These are phyloP conservation scores for Apodemia hepburni DNA, from an alignment of 2,888 invertebrate species.

Conservation along the genomic window DNA sequence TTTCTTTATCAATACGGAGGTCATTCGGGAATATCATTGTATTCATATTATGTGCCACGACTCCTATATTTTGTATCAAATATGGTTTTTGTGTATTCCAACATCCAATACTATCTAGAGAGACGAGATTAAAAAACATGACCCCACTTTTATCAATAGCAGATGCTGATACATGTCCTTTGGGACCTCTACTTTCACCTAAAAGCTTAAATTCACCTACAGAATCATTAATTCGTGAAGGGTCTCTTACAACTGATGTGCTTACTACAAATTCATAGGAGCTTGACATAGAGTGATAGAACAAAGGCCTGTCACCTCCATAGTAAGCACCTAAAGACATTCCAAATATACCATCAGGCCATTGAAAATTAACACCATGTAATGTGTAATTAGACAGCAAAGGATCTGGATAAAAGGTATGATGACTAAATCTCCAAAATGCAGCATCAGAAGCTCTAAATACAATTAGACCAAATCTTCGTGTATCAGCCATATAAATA, in stretches of 20 bases:
- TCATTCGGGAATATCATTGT: conserved; percentile 91
- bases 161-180: conserved; percentile 87
- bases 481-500: conserved; percentile 85
- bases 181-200: conserved; percentile 76
- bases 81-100: conserved; percentile 91
- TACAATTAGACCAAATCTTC: conserved; percentile 82
- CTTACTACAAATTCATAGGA: conserved; percentile 88
- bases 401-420: conserved; percentile 86
- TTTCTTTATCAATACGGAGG: conserved; percentile 86
- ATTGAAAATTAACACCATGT: conserved; percentile 88
- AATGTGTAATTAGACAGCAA: conserved; percentile 86
- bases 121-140: conserved; percentile 91
- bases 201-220: conserved; percentile 63
- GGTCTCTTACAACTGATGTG: conserved; percentile 85
- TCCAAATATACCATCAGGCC: conserved; percentile 91
- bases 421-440: conserved; percentile 86
- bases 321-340: conserved; percentile 83
- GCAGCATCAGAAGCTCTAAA: conserved; percentile 79
- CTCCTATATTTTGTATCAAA: conserved; percentile 80
- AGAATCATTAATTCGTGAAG: conserved; percentile 59
- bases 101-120: conserved; percentile 88
- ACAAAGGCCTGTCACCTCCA: conserved; percentile 82
- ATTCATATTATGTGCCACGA: conserved; percentile 81
- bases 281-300: conserved; percentile 92
- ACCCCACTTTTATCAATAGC: conserved; percentile 87